These are phyloP conservation scores for Isurus oxyrinchus DNA, from an alignment of 2,113 vertebrate genomes.

Conservation along the genomic window DNA sequence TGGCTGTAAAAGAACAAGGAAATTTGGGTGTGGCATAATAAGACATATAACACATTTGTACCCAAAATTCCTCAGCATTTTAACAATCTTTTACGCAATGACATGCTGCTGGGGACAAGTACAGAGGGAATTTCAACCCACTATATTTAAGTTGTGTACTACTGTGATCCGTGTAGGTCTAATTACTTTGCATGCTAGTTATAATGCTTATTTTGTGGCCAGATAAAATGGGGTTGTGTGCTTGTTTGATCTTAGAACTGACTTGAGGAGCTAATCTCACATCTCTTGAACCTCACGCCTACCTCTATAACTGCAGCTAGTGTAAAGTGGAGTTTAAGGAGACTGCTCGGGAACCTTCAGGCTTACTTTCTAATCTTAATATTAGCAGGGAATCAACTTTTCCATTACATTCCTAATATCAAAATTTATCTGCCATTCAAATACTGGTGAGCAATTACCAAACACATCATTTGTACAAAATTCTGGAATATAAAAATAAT, in stretches of 20 bases:
- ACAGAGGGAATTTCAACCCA: background rate
- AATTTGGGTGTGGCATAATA: background rate
- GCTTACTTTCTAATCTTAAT: background rate
- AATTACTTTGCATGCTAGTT: background rate
- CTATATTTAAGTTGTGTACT: background rate
- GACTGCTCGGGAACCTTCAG: background rate
- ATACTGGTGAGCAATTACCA: background rate
- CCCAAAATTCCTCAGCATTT: background rate
- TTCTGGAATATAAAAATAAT: background rate
- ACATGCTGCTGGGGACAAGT: background rate
- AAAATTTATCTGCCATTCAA: background rate
- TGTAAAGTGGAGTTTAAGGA: slow-evolving; percentile 1
- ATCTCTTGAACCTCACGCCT: background rate
- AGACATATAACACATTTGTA: background rate
- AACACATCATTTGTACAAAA: background rate
- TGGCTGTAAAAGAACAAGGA: background rate
- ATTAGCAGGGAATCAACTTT: background rate
- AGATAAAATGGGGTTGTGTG: background rate
- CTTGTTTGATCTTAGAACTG: background rate
- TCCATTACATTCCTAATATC: background rate
- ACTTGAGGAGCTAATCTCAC: background rate
- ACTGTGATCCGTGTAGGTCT: background rate
- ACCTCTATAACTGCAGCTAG: background rate
- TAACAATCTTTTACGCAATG: background rate
- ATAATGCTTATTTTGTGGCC: background rate